Conservation (phyloP, 1,140 invertebrate genomes). For the Euura lappo region DNA sequence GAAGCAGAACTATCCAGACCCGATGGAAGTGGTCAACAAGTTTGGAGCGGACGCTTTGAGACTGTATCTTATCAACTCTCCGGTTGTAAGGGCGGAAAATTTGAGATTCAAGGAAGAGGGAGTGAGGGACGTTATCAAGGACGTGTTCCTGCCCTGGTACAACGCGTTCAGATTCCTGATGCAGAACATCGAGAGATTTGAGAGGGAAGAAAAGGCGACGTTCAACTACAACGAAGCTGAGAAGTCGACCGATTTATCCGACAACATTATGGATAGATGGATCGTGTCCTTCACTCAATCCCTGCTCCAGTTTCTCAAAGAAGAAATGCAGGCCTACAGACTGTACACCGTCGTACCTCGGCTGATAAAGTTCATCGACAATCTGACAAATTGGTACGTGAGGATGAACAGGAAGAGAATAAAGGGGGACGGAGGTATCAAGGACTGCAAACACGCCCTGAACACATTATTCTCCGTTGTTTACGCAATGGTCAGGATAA, state of each 20-base stretch:
- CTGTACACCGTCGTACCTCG: slow-evolving; percentile 95
- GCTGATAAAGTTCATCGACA: slow-evolving; percentile 95
- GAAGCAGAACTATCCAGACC: slow-evolving; percentile 99
- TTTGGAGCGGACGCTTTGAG: slow-evolving; percentile 97
- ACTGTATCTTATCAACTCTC: slow-evolving; percentile 97
- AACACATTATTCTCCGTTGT: slow-evolving; percentile 90
- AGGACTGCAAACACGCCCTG: slow-evolving; percentile 85
- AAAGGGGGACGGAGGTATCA: slow-evolving; percentile 80
- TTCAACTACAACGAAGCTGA: slow-evolving; percentile 71
- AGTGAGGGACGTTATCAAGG: slow-evolving; percentile 94
- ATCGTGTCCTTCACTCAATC: slow-evolving; percentile 96
- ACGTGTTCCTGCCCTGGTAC: slow-evolving; percentile 98
- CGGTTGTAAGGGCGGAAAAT: slow-evolving; percentile 96
- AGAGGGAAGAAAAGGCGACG: slow-evolving; percentile 70
- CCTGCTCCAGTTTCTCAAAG: slow-evolving; percentile 84
- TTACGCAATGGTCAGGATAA: slow-evolving; percentile 87
- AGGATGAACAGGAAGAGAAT: slow-evolving; percentile 94
- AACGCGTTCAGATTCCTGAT: slow-evolving; percentile 97
- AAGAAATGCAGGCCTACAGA: slow-evolving; percentile 94
- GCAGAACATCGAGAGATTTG: slow-evolving; percentile 88
- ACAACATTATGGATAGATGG: slow-evolving; percentile 98
- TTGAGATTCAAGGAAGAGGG: slow-evolving; percentile 97
- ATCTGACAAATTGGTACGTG: slow-evolving; percentile 99
- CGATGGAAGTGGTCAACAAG: slow-evolving; percentile 87
- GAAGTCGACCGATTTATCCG: slow-evolving; percentile 48